Percentiles rank a stretch among this genome's conserved stretches.
These are phyloP conservation scores for Silurus meridionalis DNA, from an alignment of 2,113 vertebrate species.

Conservation along the genomic window DNA sequence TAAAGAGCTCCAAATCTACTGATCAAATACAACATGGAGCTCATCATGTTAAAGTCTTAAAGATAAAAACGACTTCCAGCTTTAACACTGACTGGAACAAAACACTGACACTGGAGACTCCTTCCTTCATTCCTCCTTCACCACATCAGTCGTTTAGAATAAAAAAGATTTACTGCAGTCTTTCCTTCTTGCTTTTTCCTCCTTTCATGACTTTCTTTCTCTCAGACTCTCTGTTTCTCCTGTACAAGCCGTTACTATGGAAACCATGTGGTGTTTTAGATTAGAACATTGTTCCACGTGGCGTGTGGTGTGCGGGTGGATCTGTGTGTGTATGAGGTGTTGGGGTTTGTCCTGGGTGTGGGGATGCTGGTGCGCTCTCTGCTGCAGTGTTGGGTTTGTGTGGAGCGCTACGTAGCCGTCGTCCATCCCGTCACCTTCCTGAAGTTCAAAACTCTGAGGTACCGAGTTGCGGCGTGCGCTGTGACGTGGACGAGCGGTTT, in stretches of 20 bases:
- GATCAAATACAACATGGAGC: too few species aligned
- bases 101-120: neutral
- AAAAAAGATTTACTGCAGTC: too few species aligned
- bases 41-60: too few species aligned
- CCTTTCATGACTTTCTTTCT: too few species aligned
- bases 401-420: slow-evolving; percentile 29
- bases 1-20: too few species aligned
- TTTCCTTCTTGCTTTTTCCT: too few species aligned
- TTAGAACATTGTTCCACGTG: neutral
- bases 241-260: neutral
- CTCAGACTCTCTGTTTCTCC: neutral
- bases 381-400: slow-evolving; percentile 22
- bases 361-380: neutral
- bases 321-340: neutral
- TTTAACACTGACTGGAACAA: neutral
- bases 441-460: slow-evolving; percentile 29
- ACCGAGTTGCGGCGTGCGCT: neutral
- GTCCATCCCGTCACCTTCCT: slow-evolving; percentile 27
- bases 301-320: neutral
- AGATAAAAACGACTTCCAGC: neutral
- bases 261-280: neutral
- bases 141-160: too few species aligned
- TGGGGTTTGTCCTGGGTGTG: neutral
- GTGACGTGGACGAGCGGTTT: neutral
- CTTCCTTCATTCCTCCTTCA: neutral